Evolutionary conservation across 1,140 invertebrate genomes (phyloP).

Genomic region (Lepidurus couesii): DNA sequence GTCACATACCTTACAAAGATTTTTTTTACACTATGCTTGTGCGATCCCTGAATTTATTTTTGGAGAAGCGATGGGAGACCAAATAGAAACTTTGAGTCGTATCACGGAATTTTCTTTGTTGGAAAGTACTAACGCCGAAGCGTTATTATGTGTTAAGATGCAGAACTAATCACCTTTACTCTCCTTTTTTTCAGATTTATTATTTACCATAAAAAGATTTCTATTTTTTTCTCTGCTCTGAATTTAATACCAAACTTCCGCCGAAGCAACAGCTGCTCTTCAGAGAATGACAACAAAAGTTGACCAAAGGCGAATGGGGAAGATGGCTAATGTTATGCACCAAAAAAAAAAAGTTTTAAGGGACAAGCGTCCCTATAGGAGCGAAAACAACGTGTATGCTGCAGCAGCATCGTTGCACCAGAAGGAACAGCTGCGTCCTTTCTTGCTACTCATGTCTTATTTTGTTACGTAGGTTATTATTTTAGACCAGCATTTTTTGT

Average conservation of each 20-base stretch:
- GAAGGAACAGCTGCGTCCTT: background rate
- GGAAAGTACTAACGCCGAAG: no score
- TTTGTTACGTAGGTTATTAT: background rate
- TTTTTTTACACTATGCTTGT: no score
- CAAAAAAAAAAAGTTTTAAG: background rate
- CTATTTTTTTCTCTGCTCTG: background rate
- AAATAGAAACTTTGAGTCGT: background rate
- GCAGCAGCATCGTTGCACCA: background rate
- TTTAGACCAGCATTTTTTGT: no score
- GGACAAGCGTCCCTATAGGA: background rate
- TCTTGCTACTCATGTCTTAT: background rate
- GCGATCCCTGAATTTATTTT: no score
- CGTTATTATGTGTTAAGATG: background rate
- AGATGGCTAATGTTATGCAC: conserved; percentile 18
- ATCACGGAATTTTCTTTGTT: no score
- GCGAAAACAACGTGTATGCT: conserved; percentile 6
- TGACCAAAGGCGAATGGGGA: background rate
- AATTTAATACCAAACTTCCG: conserved; percentile 19
- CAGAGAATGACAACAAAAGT: background rate
- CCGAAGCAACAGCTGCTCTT: conserved; percentile 17
- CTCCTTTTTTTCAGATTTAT: background rate
- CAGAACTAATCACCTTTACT: background rate
- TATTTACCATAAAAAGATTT: background rate
- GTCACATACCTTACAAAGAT: no score
- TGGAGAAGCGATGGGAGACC: no score